Percentiles rank a stretch among this genome's conserved stretches.
These are phyloP conservation scores for Lerista edwardsae DNA, from an alignment of 2,797 vertebrate genomes.

Conservation along the genomic window DNA sequence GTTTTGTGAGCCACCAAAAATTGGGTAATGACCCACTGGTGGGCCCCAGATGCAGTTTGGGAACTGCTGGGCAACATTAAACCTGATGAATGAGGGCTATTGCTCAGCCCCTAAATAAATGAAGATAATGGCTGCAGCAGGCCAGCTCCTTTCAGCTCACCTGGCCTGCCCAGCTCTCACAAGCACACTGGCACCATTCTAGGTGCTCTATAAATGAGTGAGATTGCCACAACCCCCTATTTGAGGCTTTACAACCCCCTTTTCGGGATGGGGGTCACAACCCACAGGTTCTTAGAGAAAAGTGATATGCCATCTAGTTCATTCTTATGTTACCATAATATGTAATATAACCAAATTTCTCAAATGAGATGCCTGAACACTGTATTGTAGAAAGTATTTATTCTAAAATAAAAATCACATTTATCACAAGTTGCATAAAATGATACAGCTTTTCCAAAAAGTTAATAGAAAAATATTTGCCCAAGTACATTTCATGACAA, in stretches of 20 bases:
- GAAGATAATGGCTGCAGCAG: too few relatives aligned
- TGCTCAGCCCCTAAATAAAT: too few relatives aligned
- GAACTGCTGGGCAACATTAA: not conserved
- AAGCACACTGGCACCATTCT: too few relatives aligned
- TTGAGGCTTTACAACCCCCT: too few relatives aligned
- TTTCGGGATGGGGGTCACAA: too few relatives aligned
- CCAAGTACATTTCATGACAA: slow-evolving; percentile 69
- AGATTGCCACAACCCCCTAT: too few relatives aligned
- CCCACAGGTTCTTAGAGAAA: not conserved
- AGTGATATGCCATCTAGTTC: not conserved
- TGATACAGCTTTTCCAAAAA: slow-evolving; percentile 81
- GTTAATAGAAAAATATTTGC: slow-evolving; percentile 80
- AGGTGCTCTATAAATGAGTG: too few relatives aligned
- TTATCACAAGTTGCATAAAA: slow-evolving; percentile 84
- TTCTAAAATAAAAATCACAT: slow-evolving; percentile 83
- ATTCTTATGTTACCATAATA: not conserved
- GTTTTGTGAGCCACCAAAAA: too few relatives aligned
- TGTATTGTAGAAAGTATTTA: slow-evolving; percentile 59
- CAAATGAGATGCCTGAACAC: not conserved
- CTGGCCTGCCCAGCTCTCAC: too few relatives aligned
- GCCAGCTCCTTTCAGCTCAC: too few relatives aligned
- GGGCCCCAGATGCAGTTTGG: too few relatives aligned
- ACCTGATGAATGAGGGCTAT: not conserved
- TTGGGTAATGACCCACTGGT: too few relatives aligned
- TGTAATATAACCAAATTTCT: not conserved